Evolutionary conservation across 1,140 invertebrate species (phyloP).

Genomic region (Rhopalosiphum padi): DNA sequence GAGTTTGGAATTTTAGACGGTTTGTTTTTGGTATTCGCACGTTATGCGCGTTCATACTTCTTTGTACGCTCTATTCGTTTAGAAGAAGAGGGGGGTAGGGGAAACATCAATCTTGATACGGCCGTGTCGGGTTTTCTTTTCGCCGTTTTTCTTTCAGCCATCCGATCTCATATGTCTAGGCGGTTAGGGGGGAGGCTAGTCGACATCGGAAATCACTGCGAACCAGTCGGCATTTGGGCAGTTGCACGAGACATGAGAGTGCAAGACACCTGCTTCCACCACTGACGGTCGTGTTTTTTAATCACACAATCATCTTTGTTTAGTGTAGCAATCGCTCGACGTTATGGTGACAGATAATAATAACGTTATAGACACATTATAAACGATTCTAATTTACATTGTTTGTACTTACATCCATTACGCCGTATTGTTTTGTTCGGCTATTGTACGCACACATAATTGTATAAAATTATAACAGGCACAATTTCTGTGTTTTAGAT

Average conservation of each 20-base stretch:
- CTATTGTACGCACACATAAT: neutral
- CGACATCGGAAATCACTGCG: neutral
- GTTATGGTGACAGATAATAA: neutral
- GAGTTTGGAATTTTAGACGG: neutral
- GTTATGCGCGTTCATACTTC: neutral
- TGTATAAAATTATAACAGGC: neutral
- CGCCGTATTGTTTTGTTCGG: neutral
- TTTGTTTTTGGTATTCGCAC: neutral
- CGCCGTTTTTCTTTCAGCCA: neutral
- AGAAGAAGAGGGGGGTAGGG: neutral
- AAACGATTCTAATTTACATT: neutral
- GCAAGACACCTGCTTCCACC: neutral
- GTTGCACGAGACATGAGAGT: neutral
- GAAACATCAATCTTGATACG: neutral
- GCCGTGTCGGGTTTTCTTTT: neutral
- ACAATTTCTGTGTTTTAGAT: neutral
- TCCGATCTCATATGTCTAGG: neutral
- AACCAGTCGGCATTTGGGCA: neutral
- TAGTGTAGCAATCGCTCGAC: neutral
- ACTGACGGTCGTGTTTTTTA: neutral
- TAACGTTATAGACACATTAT: neutral
- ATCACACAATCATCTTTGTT: neutral
- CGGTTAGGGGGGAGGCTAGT: too few relatives aligned
- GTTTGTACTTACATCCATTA: neutral
- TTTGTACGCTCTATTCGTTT: neutral